phyloP scores from a whole-genome alignment of 2,797 vertebrate species.

The Chelidonichthys spinosus region DNA sequence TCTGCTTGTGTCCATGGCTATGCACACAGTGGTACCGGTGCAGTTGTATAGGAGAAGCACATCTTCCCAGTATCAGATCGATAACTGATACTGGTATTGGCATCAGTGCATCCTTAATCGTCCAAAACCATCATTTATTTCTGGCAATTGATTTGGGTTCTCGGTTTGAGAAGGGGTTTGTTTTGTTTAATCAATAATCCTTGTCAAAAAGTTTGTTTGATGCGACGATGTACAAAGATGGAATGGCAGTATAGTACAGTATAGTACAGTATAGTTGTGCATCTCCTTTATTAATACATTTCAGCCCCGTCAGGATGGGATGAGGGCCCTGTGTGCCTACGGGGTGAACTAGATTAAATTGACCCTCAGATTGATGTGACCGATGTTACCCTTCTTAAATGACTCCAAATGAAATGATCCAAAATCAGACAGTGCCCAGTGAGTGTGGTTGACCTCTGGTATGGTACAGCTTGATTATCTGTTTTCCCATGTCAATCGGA shows the following conservation, averaged over 20 bases:
- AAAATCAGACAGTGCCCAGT: neutral
- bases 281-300: neutral
- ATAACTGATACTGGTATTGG: too few relatives aligned
- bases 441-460: conserved; percentile 10
- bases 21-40: too few relatives aligned
- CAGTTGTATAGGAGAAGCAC: too few relatives aligned
- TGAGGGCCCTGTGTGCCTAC: neutral
- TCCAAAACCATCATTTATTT: neutral
- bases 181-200: neutral
- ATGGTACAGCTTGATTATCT: conserved; percentile 16
- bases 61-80: too few relatives aligned
- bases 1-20: too few relatives aligned
- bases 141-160: neutral
- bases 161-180: neutral
- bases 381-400: neutral
- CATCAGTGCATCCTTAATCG: too few relatives aligned
- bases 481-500: conserved; percentile 17
- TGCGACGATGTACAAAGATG: neutral
- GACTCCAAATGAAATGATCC: neutral
- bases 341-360: neutral
- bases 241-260: neutral
- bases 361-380: conserved; percentile 9
- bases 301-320: too few relatives aligned
- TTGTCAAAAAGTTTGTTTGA: neutral
- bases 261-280: too few relatives aligned